phyloP scores from a whole-genome alignment of 2,113 vertebrate genomes.

The Entomyzon cyanotis region DNA sequence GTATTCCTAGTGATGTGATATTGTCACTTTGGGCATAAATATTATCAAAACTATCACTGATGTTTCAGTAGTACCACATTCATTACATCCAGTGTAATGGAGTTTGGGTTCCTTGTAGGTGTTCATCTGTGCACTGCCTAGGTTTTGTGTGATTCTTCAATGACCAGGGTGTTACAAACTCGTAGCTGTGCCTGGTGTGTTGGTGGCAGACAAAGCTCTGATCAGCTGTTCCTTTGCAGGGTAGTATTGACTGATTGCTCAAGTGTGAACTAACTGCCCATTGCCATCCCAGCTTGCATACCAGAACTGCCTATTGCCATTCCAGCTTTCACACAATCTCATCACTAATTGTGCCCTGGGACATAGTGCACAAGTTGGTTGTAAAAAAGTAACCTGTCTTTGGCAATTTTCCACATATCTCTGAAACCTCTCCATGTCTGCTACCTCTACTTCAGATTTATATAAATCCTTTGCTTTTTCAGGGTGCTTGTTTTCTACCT shows the following conservation, averaged over 20 bases:
- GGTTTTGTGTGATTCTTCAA: not conserved
- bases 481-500: not conserved
- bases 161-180: not conserved
- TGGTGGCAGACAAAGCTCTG: not conserved
- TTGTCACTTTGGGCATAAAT: not conserved
- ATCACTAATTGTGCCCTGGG: not conserved
- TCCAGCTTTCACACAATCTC: not conserved
- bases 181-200: fast-evolving
- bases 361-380: not conserved
- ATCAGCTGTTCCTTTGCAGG: not conserved
- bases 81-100: not conserved
- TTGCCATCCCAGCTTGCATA: too few species aligned
- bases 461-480: not conserved
- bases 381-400: not conserved
- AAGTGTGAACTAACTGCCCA: not conserved
- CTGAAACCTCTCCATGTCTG: not conserved
- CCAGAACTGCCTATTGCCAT: too few species aligned
- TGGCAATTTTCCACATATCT: not conserved
- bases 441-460: not conserved
- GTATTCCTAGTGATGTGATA: not conserved
- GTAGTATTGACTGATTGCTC: not conserved
- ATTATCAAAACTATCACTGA: not conserved
- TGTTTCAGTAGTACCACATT: not conserved
- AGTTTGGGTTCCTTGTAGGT: not conserved
- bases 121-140: not conserved